Conservation (phyloP, 2,113 vertebrate species). For the Xenotilapia caudafasciata region DNA sequence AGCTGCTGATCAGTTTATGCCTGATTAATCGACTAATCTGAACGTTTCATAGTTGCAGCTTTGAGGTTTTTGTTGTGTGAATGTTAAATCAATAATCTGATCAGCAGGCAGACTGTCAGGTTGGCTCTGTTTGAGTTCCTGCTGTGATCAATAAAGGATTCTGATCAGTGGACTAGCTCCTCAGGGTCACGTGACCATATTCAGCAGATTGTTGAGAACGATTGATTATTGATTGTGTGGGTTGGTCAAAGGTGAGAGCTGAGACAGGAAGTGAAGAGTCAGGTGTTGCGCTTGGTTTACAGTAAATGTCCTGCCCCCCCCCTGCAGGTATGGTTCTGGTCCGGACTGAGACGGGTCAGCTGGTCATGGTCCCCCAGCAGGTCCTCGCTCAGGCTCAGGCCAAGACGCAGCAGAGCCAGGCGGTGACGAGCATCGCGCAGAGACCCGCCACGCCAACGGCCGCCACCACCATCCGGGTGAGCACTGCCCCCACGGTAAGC, state of each 20-base stretch:
- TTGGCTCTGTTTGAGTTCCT: background rate
- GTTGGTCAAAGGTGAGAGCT: background rate
- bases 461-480: slow-evolving; percentile 72
- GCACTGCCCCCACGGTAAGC: slow-evolving; percentile 71
- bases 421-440: slow-evolving; percentile 70
- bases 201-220: background rate
- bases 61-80: background rate
- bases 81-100: background rate
- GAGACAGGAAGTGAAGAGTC: background rate
- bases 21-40: background rate
- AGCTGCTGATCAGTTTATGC: background rate
- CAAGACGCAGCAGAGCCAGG: slow-evolving; percentile 66
- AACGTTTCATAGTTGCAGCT: accelerated
- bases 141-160: background rate
- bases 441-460: slow-evolving; percentile 70
- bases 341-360: slow-evolving; percentile 79
- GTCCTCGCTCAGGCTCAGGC: slow-evolving; percentile 80
- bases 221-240: background rate
- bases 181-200: background rate
- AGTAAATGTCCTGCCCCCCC: background rate
- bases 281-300: background rate
- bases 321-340: slow-evolving; percentile 81
- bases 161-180: background rate
- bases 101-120: background rate
- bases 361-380: slow-evolving; percentile 84